Evolutionary conservation across 2,888 invertebrate genomes (phyloP).

Genomic region (Quadroppia sp.): DNA sequence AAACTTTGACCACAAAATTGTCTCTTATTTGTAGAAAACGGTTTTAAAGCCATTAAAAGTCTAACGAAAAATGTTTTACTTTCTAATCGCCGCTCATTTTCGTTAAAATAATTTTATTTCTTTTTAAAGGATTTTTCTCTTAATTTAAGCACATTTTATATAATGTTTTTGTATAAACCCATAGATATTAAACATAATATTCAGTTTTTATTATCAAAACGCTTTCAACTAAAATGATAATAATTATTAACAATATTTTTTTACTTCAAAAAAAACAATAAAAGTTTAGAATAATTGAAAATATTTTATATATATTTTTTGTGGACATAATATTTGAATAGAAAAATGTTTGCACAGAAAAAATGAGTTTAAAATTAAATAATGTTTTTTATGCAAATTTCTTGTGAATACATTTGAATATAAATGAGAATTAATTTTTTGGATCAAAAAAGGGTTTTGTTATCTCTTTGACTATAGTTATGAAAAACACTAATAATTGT

Average conservation of each 20-base stretch:
- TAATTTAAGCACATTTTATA: too few species aligned
- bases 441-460: background rate
- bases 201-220: too few species aligned
- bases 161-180: too few species aligned
- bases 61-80: too few species aligned
- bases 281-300: too few species aligned
- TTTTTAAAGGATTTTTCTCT: too few species aligned
- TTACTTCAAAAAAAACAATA: too few species aligned
- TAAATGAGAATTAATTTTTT: background rate
- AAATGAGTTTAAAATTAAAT: background rate
- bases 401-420: background rate
- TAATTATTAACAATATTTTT: too few species aligned
- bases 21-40: constrained; percentile 8
- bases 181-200: too few species aligned
- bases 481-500: constrained; percentile 9
- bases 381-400: constrained; percentile 3
- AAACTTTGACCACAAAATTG: constrained; percentile 28
- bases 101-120: too few species aligned
- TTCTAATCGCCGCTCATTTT: too few species aligned
- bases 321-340: background rate
- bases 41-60: background rate
- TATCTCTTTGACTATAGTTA: background rate
- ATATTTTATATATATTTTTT: background rate
- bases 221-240: too few species aligned
- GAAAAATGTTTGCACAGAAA: background rate